These are phyloP conservation scores for Amia ocellicauda DNA, from an alignment of 2,113 vertebrate species.

Conservation along the genomic window DNA sequence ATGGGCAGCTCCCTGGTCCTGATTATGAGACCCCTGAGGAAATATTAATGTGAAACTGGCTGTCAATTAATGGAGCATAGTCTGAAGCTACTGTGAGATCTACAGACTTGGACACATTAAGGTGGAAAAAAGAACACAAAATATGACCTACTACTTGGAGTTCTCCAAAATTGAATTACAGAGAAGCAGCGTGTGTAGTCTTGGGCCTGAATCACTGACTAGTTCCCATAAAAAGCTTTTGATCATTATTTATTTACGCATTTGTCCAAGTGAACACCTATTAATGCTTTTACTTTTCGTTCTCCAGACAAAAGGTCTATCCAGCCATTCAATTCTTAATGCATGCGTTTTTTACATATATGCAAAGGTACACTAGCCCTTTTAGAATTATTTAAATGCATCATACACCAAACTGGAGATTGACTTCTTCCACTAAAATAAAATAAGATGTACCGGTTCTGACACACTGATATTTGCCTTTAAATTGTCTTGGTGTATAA, in stretches of 20 bases:
- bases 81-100: conserved; percentile 26
- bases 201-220: no score
- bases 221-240: no score
- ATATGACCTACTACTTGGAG: conserved; percentile 1
- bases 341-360: background rate
- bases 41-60: conserved; percentile 37
- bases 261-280: no score
- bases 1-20: conserved; percentile 28
- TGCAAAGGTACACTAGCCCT: background rate
- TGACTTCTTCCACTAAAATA: no score
- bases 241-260: no score
- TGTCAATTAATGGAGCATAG: no score
- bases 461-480: no score
- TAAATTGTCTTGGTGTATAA: no score
- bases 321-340: no score
- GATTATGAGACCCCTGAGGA: conserved; percentile 37
- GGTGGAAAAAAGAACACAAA: conserved; percentile 24
- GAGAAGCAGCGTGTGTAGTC: background rate
- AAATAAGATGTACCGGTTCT: no score
- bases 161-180: background rate
- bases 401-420: no score
- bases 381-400: no score
- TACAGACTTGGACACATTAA: conserved; percentile 24
- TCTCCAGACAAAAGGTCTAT: background rate
- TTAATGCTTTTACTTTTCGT: background rate